Conservation (phyloP, 2,797 vertebrate species). For the Sardinella longiceps region DNA sequence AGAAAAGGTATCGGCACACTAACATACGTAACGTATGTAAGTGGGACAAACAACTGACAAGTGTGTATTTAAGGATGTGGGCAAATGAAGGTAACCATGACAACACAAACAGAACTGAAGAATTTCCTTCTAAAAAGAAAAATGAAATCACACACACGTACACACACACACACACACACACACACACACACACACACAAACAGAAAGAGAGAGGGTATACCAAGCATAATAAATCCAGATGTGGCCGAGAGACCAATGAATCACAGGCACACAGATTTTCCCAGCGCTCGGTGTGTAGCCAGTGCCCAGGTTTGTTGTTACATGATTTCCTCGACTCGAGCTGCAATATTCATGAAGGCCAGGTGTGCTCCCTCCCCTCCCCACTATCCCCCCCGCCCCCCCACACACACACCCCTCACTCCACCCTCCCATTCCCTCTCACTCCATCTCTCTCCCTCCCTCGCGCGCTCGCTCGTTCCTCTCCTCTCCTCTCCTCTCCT, state of each 20-base stretch:
- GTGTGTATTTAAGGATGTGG: not conserved
- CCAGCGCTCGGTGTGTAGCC: not conserved
- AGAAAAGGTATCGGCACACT: not conserved
- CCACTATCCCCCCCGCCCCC: not conserved
- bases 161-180: conserved; percentile 32
- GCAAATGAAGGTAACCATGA: not conserved
- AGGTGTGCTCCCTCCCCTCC: not conserved
- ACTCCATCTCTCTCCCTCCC: not conserved
- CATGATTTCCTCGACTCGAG: conserved; percentile 13
- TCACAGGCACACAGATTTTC: conserved; percentile 5
- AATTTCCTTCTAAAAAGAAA: not conserved
- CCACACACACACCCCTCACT: not conserved
- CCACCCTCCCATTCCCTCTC: not conserved
- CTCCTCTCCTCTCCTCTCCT: not conserved
- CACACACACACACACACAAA: conserved; percentile 25
- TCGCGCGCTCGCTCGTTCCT: not conserved
- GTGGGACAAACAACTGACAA: not conserved
- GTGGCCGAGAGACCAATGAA: not conserved
- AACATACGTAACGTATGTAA: not conserved
- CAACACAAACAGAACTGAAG: not conserved
- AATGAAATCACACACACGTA: not conserved
- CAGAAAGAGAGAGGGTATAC: conserved; percentile 27
- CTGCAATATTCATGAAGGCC: conserved; percentile 25
- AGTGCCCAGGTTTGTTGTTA: conserved; percentile 18
- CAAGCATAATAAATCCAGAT: conserved; percentile 23